These are phyloP conservation scores for Halichoerus grypus DNA, from an alignment of 2,113 vertebrate genomes.

Conservation along the genomic window DNA sequence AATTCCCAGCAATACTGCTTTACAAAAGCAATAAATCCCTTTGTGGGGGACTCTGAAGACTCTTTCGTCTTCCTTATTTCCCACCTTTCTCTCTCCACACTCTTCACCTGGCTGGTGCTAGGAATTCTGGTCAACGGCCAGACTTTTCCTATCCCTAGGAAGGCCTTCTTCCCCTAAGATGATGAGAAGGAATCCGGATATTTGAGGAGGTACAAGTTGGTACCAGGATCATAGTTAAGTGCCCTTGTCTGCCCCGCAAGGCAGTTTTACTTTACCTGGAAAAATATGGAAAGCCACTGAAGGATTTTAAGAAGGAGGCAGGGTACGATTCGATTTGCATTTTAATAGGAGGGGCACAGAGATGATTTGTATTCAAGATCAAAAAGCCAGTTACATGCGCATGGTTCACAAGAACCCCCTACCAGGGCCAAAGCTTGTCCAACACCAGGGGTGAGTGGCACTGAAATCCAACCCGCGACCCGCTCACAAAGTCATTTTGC, in stretches of 20 bases:
- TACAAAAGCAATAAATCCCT: neutral
- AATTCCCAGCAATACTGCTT: neutral
- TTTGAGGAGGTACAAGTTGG: neutral
- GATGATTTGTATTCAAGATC: neutral
- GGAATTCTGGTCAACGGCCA: neutral
- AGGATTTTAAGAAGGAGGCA: neutral
- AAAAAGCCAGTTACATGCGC: neutral
- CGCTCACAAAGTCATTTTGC: neutral
- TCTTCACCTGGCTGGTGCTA: neutral
- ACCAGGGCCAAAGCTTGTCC: neutral
- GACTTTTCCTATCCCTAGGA: neutral
- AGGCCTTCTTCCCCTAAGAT: neutral
- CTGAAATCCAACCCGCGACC: neutral
- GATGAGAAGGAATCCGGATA: neutral
- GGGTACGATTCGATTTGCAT: neutral
- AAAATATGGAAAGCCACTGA: neutral
- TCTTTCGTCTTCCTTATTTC: neutral
- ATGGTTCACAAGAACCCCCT: rapidly evolving
- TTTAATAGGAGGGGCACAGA: neutral
- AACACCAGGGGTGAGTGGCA: neutral
- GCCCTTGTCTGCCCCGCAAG: rapidly evolving
- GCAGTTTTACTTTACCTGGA: neutral
- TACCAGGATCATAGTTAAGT: neutral
- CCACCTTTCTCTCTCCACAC: neutral
- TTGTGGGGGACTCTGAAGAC: neutral